These are phyloP conservation scores for Ectropis crepuscularia DNA, from an alignment of 2,888 invertebrate species.

Conservation along the genomic window DNA sequence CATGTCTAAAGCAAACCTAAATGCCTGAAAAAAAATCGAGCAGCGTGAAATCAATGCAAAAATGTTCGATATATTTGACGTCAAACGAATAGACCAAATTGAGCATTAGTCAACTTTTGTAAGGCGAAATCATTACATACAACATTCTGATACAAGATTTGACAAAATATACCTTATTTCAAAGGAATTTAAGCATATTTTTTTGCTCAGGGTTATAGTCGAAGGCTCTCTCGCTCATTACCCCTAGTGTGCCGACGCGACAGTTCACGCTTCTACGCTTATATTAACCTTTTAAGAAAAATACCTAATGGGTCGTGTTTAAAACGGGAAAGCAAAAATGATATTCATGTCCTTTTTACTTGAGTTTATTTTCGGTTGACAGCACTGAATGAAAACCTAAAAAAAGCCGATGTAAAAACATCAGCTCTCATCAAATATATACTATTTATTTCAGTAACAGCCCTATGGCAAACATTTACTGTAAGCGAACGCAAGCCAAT, in stretches of 20 bases:
- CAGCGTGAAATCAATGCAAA: too few relatives aligned
- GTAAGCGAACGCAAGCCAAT: too few relatives aligned
- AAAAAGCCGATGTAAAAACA: background rate
- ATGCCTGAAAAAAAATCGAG: too few relatives aligned
- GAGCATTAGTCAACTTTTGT: too few relatives aligned
- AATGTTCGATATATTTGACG: too few relatives aligned
- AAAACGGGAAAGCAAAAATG: constrained; percentile 53
- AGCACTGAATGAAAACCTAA: constrained; percentile 3
- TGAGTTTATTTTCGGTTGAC: constrained; percentile 15
- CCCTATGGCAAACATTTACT: too few relatives aligned
- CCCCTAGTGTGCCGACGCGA: constrained; percentile 42
- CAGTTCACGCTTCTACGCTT: constrained; percentile 67
- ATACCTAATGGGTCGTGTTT: constrained; percentile 67
- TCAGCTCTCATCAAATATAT: too few relatives aligned
- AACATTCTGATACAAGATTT: too few relatives aligned
- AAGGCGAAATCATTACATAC: too few relatives aligned
- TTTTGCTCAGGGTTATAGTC: constrained; percentile 40
- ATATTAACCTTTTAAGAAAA: constrained; percentile 74
- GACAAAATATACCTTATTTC: constrained; percentile 5
- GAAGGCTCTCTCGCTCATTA: constrained; percentile 57
- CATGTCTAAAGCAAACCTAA: too few relatives aligned
- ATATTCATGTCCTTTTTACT: constrained; percentile 22
- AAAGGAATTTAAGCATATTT: constrained; percentile 6
- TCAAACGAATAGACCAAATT: too few relatives aligned
- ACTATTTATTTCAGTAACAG: too few relatives aligned